phyloP scores from a whole-genome alignment of 1,140 invertebrate genomes.

The Sycophaga agraensis region DNA sequence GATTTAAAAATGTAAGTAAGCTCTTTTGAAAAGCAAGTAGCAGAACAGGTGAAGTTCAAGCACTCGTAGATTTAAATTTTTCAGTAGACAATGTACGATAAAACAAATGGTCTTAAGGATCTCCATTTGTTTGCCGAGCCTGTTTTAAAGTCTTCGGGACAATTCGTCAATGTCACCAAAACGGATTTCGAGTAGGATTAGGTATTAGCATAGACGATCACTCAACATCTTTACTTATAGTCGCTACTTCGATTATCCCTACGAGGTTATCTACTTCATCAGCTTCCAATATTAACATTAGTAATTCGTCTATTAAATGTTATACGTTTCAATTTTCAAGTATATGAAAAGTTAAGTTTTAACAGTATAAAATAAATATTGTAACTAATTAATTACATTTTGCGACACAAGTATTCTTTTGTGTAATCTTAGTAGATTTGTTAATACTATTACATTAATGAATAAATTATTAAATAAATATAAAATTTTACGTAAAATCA shows the following conservation, averaged over 20 bases:
- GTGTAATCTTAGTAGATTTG: too few species aligned
- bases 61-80: neutral
- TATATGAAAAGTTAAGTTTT: too few species aligned
- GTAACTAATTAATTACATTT: too few species aligned
- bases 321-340: too few species aligned
- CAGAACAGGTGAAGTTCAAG: neutral
- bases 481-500: neutral
- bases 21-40: too few species aligned
- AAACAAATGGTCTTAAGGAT: slow-evolving; percentile 46
- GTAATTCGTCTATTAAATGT: too few species aligned
- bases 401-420: too few species aligned
- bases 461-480: too few species aligned
- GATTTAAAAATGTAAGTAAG: too few species aligned
- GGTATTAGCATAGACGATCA: slow-evolving; percentile 56
- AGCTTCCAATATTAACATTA: neutral
- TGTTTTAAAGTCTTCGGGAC: slow-evolving; percentile 29
- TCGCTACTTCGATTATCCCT: slow-evolving; percentile 1
- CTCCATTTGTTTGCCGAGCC: slow-evolving; percentile 42
- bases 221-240: slow-evolving; percentile 40
- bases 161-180: slow-evolving; percentile 53
- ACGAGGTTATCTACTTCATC: neutral
- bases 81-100: neutral
- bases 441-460: too few species aligned
- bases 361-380: too few species aligned
- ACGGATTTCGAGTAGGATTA: slow-evolving; percentile 54